These are phyloP conservation scores for Blastobasis lacticolella DNA, from an alignment of 2,888 invertebrate genomes.

Conservation along the genomic window DNA sequence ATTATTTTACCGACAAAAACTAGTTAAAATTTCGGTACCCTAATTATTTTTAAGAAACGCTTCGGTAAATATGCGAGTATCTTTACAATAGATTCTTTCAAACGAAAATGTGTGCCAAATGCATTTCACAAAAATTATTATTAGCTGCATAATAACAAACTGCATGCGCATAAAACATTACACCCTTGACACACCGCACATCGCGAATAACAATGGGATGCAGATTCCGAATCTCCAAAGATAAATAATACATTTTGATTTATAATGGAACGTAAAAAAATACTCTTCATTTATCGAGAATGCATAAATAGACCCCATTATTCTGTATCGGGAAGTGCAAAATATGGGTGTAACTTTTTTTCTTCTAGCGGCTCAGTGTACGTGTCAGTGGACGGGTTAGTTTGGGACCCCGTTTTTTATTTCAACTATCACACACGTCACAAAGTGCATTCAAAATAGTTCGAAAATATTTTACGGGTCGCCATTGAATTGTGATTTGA, in stretches of 20 bases:
- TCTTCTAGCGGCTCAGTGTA: constrained; percentile 60
- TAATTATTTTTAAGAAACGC: too few species aligned
- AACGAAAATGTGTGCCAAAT: too few species aligned
- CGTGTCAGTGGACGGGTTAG: constrained; percentile 71
- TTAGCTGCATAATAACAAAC: constrained; percentile 29
- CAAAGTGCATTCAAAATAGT: constrained; percentile 67
- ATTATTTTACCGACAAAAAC: too few species aligned
- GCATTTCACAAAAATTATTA: constrained; percentile 21
- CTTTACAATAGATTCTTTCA: too few species aligned
- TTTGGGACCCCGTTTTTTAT: constrained; percentile 56
- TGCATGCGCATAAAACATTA: constrained; percentile 45
- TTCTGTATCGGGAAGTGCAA: constrained; percentile 70
- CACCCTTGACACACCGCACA: constrained; percentile 73
- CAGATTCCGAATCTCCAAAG: constrained; percentile 71
- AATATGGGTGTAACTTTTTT: constrained; percentile 74
- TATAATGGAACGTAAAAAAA: constrained; percentile 71
- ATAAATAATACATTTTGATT: constrained; percentile 75
- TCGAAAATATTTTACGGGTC: constrained; percentile 69
- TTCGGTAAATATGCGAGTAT: too few species aligned
- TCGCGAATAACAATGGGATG: constrained; percentile 71
- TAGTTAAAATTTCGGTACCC: too few species aligned
- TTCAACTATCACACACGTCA: constrained; percentile 24
- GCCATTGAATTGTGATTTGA: constrained; percentile 71
- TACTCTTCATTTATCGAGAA: constrained; percentile 72
- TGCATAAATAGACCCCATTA: constrained; percentile 74